Evolutionary conservation across 2,888 invertebrate genomes (phyloP), one percentile per base, ranked within the genome.

Genomic region (Drosophila affinis): DNA sequence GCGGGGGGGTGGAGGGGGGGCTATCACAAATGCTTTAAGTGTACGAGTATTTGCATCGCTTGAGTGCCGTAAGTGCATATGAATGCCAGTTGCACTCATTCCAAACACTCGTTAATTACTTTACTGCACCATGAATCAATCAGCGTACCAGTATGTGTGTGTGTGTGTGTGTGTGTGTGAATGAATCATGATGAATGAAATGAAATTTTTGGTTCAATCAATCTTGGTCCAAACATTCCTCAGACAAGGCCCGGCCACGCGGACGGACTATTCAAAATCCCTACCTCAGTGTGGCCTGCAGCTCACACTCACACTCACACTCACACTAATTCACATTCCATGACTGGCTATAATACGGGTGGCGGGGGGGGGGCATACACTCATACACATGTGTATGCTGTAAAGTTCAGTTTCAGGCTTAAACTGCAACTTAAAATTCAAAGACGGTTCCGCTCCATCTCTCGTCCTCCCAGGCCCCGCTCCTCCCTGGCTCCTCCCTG

Each of bases 371-470:
- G 18, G 18, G 18, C 18, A 18, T 18, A 18, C 18, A 18, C 18
- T 18, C 21, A 21, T 21, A 21, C 21, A 21, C 21, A 21, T 21
- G 3, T 10, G 47, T 29, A 29, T 51, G 18, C 58, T 18, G 52
- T 57, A 49, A 57, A 56, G 24, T 56, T 29, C 29, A 29, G 72
- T 29, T 56, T 24, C 24, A 24, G 14, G 55, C 32, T 44, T 62
- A 44, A 34, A 70, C 32, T 55, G 54, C 73, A 64, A 72, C 75
- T 72, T 72, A 72, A 72, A 72, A 72, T 72, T 72, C 72, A 72
- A 60, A 72, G 65, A 60, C 18, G 46, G 72, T 52, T 56, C 52
- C 46, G 69, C 18, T 71, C 51, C 68, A 70, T 39, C 39, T 39
- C 39, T 14, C 39, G 39, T 39, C 6, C n/a, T n/a, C 39, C 14